These are phyloP conservation scores for Lordiphosa fenestrarum DNA, from an alignment of 2,888 invertebrate species.

Conservation along the genomic window DNA sequence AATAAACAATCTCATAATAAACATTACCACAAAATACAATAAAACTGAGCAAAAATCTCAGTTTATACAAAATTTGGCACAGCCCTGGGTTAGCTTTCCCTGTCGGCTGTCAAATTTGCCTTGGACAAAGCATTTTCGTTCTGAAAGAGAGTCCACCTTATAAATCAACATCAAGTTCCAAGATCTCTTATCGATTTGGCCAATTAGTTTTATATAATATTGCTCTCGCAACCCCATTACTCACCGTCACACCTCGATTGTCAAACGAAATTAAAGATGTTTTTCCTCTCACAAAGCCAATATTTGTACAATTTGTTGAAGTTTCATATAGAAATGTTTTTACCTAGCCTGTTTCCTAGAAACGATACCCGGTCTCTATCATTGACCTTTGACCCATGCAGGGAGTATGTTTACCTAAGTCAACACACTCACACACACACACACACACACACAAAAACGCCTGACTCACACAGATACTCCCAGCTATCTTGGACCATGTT, in stretches of 20 bases:
- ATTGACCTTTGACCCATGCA: constrained; percentile 50
- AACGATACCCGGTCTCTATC: constrained; percentile 7
- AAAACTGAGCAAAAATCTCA: too few species aligned
- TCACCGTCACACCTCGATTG: background rate
- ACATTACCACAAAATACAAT: too few species aligned
- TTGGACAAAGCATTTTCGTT: too few species aligned
- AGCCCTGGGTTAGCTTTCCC: too few species aligned
- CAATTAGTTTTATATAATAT: background rate
- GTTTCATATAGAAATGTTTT: constrained; percentile 6
- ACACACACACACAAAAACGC: too few species aligned
- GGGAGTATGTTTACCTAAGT: constrained; percentile 7
- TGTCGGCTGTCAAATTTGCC: too few species aligned
- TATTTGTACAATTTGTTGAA: constrained; percentile 28
- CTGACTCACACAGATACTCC: constrained; percentile 23
- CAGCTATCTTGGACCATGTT: constrained; percentile 30
- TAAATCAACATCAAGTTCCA: too few species aligned
- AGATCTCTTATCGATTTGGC: constrained; percentile 9
- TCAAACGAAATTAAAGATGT: constrained; percentile 6
- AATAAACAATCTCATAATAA: too few species aligned
- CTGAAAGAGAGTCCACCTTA: too few species aligned
- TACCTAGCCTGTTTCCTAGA: constrained; percentile 15
- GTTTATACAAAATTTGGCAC: too few species aligned
- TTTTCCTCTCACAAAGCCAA: constrained; percentile 13
- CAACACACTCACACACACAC: constrained; percentile 5
- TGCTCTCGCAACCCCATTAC: background rate